phyloP scores from a whole-genome alignment of 2,113 vertebrate genomes.

The Thomomys bottae region DNA sequence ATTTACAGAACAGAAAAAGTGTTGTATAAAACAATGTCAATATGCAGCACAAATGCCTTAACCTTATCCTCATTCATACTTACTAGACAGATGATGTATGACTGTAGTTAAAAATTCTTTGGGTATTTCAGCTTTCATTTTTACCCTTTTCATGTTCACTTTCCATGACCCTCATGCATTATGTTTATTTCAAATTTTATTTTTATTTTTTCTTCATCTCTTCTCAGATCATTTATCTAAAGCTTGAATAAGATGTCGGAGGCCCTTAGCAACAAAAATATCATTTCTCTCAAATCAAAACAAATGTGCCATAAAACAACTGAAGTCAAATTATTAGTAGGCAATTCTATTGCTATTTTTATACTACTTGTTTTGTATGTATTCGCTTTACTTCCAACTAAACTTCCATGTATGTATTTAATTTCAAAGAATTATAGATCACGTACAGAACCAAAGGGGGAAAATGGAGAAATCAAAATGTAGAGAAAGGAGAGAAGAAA shows the following conservation, averaged over 20 bases:
- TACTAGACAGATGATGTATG: constrained; percentile 46
- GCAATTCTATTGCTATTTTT: not conserved
- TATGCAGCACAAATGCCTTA: not conserved
- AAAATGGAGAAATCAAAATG: not conserved
- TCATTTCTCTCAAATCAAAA: not conserved
- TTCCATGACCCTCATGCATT: not conserved
- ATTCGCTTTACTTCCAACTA: not conserved
- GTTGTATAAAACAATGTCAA: constrained; percentile 31
- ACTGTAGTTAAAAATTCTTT: constrained; percentile 8
- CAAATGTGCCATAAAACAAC: not conserved
- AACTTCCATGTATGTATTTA: not conserved
- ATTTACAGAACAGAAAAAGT: constrained; percentile 10
- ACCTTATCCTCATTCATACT: not conserved
- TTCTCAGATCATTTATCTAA: constrained; percentile 17
- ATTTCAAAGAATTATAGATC: not conserved
- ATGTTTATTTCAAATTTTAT: not conserved
- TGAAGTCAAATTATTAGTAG: not conserved
- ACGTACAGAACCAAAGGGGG: not conserved
- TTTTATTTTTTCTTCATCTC: constrained; percentile 25
- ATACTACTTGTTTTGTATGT: not conserved
- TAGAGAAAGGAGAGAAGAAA: not conserved
- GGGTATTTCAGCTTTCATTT: constrained; percentile 17
- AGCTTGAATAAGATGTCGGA: not conserved
- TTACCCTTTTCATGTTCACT: constrained; percentile 25
- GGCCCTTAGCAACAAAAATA: not conserved